phyloP scores from a whole-genome alignment of 2,888 invertebrate genomes.

The Beris chalybata region DNA sequence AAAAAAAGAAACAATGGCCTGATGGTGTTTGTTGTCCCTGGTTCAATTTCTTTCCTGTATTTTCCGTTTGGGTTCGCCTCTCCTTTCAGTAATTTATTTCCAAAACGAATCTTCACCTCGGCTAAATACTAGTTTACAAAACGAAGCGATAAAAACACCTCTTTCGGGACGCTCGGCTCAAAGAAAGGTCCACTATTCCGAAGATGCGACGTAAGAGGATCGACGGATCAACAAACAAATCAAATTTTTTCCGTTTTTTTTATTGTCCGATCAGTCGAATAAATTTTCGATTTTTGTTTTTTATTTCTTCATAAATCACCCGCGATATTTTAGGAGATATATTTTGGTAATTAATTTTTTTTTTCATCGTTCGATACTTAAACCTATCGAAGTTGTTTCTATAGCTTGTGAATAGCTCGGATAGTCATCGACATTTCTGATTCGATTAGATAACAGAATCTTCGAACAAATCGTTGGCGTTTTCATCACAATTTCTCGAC shows the following conservation, averaged over 20 bases:
- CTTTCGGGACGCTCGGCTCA: not conserved
- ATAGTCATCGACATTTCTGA: too few relatives aligned
- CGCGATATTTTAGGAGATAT: not conserved
- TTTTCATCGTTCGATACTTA: too few relatives aligned
- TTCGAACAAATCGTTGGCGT: too few relatives aligned
- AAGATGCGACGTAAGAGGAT: not conserved
- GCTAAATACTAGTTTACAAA: slow-evolving; percentile 5
- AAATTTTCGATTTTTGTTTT: slow-evolving; percentile 2
- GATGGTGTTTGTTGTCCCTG: slow-evolving; percentile 17
- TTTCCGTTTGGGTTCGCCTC: not conserved
- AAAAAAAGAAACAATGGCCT: slow-evolving; percentile 24
- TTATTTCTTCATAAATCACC: slow-evolving; percentile 30
- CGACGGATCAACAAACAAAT: not conserved
- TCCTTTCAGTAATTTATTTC: slow-evolving; percentile 33
- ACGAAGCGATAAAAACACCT: not conserved
- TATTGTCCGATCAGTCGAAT: slow-evolving; percentile 11
- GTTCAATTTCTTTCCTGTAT: not conserved
- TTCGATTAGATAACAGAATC: too few relatives aligned
- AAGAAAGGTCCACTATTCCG: not conserved
- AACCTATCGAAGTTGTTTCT: too few relatives aligned
- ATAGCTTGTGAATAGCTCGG: too few relatives aligned
- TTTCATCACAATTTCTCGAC: too few relatives aligned
- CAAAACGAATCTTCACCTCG: slow-evolving; percentile 36
- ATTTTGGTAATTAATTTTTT: too few relatives aligned
- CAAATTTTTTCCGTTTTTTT: slow-evolving; percentile 26